phyloP scores from a whole-genome alignment of 2,113 vertebrate genomes.

The Phylloscopus trochilus region DNA sequence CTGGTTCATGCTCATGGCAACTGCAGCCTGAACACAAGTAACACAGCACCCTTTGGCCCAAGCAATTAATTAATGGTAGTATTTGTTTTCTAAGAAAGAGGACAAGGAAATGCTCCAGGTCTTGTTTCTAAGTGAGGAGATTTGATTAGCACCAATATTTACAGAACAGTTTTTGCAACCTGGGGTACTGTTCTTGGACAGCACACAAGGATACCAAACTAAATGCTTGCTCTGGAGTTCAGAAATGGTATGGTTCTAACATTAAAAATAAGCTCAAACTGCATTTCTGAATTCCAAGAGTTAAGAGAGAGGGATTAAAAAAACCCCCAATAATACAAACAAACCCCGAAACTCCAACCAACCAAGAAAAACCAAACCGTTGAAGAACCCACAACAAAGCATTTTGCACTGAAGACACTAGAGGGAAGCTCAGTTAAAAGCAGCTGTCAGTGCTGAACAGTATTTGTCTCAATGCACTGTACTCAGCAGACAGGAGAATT shows the following conservation, averaged over 20 bases:
- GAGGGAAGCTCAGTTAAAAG: neutral
- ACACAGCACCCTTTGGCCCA: neutral
- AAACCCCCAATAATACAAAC: neutral
- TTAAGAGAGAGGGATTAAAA: neutral
- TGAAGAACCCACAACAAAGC: neutral
- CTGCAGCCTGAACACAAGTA: neutral
- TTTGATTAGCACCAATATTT: neutral
- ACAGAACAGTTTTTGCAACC: neutral
- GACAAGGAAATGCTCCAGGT: neutral
- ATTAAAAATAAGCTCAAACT: neutral
- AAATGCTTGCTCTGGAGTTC: neutral
- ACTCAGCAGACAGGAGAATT: neutral
- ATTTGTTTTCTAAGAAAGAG: neutral
- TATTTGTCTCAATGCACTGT: neutral
- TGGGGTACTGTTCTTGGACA: neutral
- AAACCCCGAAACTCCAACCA: neutral
- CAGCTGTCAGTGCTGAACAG: neutral
- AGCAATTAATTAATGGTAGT: neutral
- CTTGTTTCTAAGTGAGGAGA: neutral
- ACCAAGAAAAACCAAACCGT: neutral
- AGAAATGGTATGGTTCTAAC: neutral
- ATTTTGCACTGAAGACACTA: neutral
- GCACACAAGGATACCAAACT: neutral
- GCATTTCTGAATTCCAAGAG: neutral
- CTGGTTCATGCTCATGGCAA: neutral